Base-by-base conservation (phyloP, 64 coral and sea anemone genomes). In the Pachyseris speciosa region DNA sequence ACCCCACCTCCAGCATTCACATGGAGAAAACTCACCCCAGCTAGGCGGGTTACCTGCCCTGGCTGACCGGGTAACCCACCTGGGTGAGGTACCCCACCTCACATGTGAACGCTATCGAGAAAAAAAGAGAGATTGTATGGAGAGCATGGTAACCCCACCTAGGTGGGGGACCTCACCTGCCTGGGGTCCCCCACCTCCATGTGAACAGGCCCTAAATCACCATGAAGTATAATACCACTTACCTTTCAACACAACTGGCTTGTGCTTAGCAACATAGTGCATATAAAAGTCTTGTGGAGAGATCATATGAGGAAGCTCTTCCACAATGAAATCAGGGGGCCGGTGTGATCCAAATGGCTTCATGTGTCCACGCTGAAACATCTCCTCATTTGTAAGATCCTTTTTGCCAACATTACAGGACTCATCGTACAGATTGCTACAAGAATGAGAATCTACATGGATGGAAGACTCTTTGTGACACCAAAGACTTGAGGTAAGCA, bases 261-360 rank as follows among this genome's bases (percentile, higher is more conserved):
- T 99, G 70, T 99, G 97, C 71, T 95, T 92, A 16, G 92, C 48
- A n/a, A 99, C 97, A 95, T 93, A 99, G 52, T 99, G 93, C 97
- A 99, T 95, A 25, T 95, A 99, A 64, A 99, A 99, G 74, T 99
- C 97, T 44, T 99, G 64, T 13, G 97, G 91, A 11, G 97, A 99
- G 19, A 99, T 99, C 94, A 95, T 95, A 30, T 88, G 95, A 15
- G 90, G 86, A 27, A 99, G 81, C 64, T 99, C 94, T 66, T 99
- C 97, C 13, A 92, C 91, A 20, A 92, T 44, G 39, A 63, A 92
- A 81, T 99, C 94, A n/a, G 97, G 97, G 55, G 93, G 94, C 0
- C 90, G 93, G 83, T 99, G 97, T 70, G 97, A 99, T 12, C 97
- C 97, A 99, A 99, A 99, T 25, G 86, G 97, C 45, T 99, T 99